Evolutionary conservation across 2,113 vertebrate genomes (phyloP), one percentile per base, ranked within the genome.

Genomic region (Pterophyllum scalare): DNA sequence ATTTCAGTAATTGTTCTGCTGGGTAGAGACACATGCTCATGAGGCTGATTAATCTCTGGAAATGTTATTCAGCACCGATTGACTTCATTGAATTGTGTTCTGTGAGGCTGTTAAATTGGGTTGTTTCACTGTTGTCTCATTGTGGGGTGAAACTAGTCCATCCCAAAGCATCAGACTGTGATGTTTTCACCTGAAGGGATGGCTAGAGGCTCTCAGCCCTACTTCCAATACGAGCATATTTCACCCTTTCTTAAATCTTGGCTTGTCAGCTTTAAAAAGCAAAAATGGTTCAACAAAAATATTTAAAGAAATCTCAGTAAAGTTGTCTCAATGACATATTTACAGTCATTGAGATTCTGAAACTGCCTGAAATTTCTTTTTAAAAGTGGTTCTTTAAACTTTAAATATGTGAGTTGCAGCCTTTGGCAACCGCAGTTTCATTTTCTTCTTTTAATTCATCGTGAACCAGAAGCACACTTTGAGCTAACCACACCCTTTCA

Each of bases 401-500:
- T 81, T 90, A 79, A 93, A 95, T 92, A 88, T 88, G 89, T 87
- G 87, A 85, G 90, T 90, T 88, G 89, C 85, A 83, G 62, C 49
- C 28, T 43, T 78, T 82, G 83, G 88, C 88, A 89, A 92, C 77
- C 81, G 60, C 92, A 88, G 56, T 92, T 91, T 90, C 85, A 79
- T 56, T 94, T 92, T 94, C 84, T 89, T 86, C 92, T 92, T 91
- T 92, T 90, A 91, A 91, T 86, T 91, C 82, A 89, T 92, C 67
- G 58, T 81, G 38, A 82, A 85, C 89, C 76, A 82, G 59, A 83
- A 92, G 88, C 93, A 87, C 82, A 90, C 83, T 91, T 91, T 82
- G 81, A 92, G 92, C 94, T 95, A 95, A 96, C 93, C 92, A 62
- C 78, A 38, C 92, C 94, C 79, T 96, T 87, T 89, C 85, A 90